Percentiles rank a stretch among this genome's conserved stretches.
phyloP scores from a whole-genome alignment of 2,797 vertebrate genomes.

The Enoplosus armatus region DNA sequence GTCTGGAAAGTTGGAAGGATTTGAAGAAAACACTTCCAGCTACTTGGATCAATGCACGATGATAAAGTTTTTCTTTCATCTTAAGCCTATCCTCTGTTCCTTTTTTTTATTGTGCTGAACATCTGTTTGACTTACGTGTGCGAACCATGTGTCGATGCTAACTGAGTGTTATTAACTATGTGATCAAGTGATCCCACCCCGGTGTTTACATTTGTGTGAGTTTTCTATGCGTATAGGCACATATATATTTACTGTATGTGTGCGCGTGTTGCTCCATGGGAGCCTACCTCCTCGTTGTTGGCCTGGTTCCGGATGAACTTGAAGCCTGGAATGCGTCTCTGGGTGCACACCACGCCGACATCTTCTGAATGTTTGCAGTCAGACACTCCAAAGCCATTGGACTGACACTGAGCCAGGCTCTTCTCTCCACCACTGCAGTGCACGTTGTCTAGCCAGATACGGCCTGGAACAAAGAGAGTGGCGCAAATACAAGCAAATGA shows the following conservation, averaged over 20 bases:
- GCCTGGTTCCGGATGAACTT: slow-evolving; percentile 87
- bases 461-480: slow-evolving; percentile 82
- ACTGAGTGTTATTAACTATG: slow-evolving; percentile 19
- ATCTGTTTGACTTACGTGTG: slow-evolving; percentile 51
- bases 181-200: not conserved
- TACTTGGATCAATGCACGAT: slow-evolving; percentile 7
- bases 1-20: slow-evolving; percentile 33
- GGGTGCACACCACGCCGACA: slow-evolving; percentile 92
- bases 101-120: slow-evolving; percentile 32
- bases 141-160: slow-evolving; percentile 27
- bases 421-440: slow-evolving; percentile 91
- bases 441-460: slow-evolving; percentile 95
- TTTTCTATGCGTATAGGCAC: not conserved
- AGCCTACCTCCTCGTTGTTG: slow-evolving; percentile 86
- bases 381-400: slow-evolving; percentile 93
- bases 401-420: slow-evolving; percentile 88
- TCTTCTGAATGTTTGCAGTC: slow-evolving; percentile 98
- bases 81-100: slow-evolving; percentile 4
- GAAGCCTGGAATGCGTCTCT: slow-evolving; percentile 94
- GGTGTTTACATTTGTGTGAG: slow-evolving; percentile 22
- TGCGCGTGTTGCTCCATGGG: not conserved
- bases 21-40: slow-evolving; percentile 21
- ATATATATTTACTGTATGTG: not conserved
- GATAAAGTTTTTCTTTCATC: slow-evolving; percentile 55
- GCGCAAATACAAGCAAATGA: not conserved